phyloP scores from a whole-genome alignment of 1,140 invertebrate species.

The Scaptomyza montana region DNA sequence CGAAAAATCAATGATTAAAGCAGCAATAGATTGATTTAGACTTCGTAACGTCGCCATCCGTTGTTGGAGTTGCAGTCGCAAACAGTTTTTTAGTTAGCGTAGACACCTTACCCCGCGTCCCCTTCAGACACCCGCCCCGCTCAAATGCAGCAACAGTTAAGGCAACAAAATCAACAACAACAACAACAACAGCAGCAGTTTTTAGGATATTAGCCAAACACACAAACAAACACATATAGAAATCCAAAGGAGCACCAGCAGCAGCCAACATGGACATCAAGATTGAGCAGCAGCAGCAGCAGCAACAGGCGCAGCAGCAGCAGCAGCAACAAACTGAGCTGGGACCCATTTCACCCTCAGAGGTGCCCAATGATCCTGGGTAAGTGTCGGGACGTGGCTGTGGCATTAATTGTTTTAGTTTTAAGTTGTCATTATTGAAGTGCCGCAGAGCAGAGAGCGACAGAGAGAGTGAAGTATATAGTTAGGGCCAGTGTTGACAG shows the following conservation, averaged over 20 bases:
- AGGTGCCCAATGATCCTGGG: slow-evolving; percentile 95
- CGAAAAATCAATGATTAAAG: slow-evolving; percentile 73
- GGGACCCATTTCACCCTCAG: slow-evolving; percentile 88
- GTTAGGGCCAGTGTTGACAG: slow-evolving; percentile 61
- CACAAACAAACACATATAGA: slow-evolving; percentile 1
- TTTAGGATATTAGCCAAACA: slow-evolving; percentile 23
- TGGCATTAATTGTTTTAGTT: slow-evolving; percentile 70
- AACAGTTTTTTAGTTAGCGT: slow-evolving; percentile 55
- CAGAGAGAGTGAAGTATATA: not conserved
- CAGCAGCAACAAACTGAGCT: slow-evolving; percentile 87
- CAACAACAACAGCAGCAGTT: slow-evolving; percentile 15
- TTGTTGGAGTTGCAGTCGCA: slow-evolving; percentile 21
- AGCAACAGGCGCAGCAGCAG: slow-evolving; percentile 86
- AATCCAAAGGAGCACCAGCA: not conserved
- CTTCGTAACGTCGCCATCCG: not conserved
- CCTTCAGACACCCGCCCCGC: not conserved
- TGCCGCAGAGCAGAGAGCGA: not conserved
- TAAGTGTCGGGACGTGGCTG: slow-evolving; percentile 85
- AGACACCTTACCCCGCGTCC: slow-evolving; percentile 1
- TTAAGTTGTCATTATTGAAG: slow-evolving; percentile 69
- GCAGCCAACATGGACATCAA: slow-evolving; percentile 77
- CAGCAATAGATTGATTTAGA: slow-evolving; percentile 27
- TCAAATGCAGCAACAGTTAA: slow-evolving; percentile 25
- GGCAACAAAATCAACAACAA: slow-evolving; percentile 32
- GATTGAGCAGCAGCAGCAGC: slow-evolving; percentile 86